These are phyloP conservation scores for Marmota flaviventris DNA, from an alignment of 2,113 vertebrate species.

Conservation along the genomic window DNA sequence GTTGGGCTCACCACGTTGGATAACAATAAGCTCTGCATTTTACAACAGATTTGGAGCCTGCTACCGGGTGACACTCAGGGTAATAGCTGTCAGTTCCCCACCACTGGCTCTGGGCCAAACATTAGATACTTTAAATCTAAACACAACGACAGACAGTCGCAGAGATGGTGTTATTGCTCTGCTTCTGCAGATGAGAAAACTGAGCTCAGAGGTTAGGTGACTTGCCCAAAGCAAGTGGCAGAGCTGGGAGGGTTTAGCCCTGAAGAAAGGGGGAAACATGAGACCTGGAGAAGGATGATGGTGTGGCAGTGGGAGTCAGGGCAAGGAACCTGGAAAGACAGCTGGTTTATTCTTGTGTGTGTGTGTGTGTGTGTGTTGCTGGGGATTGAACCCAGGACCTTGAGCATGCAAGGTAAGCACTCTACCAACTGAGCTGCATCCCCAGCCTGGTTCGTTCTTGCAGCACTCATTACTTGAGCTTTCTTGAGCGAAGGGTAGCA, in stretches of 20 bases:
- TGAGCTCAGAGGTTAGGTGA: background rate
- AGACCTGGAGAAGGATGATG: background rate
- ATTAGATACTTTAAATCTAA: background rate
- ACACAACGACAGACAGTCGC: rapidly evolving
- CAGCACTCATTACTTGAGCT: background rate
- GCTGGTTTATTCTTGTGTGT: too few species aligned
- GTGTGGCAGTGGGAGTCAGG: too few species aligned
- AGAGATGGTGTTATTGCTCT: background rate
- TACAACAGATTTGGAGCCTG: background rate
- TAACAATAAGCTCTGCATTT: background rate
- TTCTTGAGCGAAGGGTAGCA: rapidly evolving
- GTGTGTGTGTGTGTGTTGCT: too few species aligned
- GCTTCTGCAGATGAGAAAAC: background rate
- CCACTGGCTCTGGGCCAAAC: background rate
- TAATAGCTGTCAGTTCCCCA: background rate
- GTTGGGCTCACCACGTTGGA: too few species aligned
- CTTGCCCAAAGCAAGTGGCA: background rate
- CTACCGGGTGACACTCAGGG: background rate
- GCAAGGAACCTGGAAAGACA: background rate
- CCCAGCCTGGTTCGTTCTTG: background rate
- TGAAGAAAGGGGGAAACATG: background rate
- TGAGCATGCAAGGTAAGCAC: too few species aligned
- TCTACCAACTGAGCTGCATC: too few species aligned
- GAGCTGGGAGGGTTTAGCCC: background rate
- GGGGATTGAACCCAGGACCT: too few species aligned